Evolutionary conservation across 2,888 invertebrate genomes (phyloP).

Genomic region (Yponomeuta malinellus): DNA sequence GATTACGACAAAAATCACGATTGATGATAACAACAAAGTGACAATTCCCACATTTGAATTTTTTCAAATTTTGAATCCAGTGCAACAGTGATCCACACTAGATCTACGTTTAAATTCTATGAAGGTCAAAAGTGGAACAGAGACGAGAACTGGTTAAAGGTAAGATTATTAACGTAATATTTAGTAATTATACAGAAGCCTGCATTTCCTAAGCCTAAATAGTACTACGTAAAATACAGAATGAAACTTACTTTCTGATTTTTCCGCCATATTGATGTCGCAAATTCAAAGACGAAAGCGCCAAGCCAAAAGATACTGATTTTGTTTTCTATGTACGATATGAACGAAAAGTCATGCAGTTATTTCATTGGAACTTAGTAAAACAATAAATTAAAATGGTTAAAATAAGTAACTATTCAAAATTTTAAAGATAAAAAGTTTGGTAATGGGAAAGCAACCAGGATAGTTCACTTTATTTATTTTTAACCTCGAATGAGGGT

Average conservation of each 20-base stretch:
- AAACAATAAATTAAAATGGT: neutral
- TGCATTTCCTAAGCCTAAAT: neutral
- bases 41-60: slow-evolving; percentile 54
- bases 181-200: neutral
- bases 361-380: too few species aligned
- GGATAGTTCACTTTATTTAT: too few species aligned
- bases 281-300: slow-evolving; percentile 62
- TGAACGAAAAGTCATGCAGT: too few species aligned
- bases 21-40: slow-evolving; percentile 1
- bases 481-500: too few species aligned
- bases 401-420: too few species aligned
- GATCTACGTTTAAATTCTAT: slow-evolving; percentile 32
- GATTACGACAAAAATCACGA: neutral
- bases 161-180: slow-evolving; percentile 8
- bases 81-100: slow-evolving; percentile 36
- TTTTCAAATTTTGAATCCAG: slow-evolving; percentile 74
- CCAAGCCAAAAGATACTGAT: slow-evolving; percentile 37
- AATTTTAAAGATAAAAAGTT: neutral
- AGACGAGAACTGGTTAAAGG: slow-evolving; percentile 9
- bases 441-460: too few species aligned
- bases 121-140: slow-evolving; percentile 1
- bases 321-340: neutral
- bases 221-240: slow-evolving; percentile 46
- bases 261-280: slow-evolving; percentile 86
- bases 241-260: slow-evolving; percentile 84